Evolutionary conservation across 2,113 vertebrate species (phyloP).

Genomic region (Centropus bengalensis): DNA sequence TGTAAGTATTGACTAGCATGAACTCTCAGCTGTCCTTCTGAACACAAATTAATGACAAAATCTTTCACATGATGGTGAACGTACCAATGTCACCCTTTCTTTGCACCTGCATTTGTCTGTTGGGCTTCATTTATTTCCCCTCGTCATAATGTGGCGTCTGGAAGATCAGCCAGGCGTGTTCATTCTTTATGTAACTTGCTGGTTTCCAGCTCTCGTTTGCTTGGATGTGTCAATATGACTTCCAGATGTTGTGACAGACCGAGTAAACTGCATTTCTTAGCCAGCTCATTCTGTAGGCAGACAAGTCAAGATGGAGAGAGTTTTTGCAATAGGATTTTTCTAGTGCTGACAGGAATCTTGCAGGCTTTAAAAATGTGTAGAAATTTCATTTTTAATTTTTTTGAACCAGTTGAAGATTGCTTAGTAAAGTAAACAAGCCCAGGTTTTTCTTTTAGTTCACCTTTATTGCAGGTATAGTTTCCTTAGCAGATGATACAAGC

Average conservation of each 20-base stretch:
- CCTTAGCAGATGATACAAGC: neutral
- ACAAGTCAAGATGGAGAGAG: constrained; percentile 11
- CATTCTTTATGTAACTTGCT: neutral
- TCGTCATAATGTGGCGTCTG: neutral
- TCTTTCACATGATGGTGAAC: neutral
- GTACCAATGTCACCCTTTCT: neutral
- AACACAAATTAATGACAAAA: neutral
- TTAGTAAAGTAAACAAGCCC: neutral
- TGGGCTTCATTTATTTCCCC: neutral
- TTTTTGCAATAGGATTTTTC: constrained; percentile 41
- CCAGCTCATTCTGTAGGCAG: constrained; percentile 46
- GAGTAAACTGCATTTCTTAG: neutral
- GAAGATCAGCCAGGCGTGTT: neutral
- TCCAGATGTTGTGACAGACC: constrained; percentile 56
- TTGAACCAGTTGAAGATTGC: neutral
- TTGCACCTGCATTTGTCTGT: neutral
- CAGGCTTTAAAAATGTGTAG: neutral
- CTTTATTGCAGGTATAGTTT: neutral
- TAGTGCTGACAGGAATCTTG: constrained; percentile 14
- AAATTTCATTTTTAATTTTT: neutral
- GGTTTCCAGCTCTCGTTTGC: neutral
- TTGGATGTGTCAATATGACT: constrained; percentile 42
- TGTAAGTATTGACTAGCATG: neutral
- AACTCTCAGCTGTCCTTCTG: neutral
- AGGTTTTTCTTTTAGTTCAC: neutral